Evolutionary conservation across 1,140 invertebrate species (phyloP).

Genomic region (Physella acuta): DNA sequence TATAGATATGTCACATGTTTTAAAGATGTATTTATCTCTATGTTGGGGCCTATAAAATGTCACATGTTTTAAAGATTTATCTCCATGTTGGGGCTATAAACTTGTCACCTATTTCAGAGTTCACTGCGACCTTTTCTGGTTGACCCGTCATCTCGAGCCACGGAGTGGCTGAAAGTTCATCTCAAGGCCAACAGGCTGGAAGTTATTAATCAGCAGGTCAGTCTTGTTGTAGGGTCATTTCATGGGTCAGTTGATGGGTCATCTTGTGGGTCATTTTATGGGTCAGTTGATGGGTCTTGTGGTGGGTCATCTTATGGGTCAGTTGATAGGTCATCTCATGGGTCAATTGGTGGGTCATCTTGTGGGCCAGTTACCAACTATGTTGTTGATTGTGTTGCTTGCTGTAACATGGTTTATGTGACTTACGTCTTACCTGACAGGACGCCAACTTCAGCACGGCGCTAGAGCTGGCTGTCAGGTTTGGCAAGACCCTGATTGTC

Average conservation of each 20-base stretch:
- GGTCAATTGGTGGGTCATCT: no score
- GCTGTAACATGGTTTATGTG: no score
- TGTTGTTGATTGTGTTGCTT: background rate
- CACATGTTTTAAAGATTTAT: no score
- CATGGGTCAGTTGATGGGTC: no score
- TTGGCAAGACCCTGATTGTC: slow-evolving; percentile 89
- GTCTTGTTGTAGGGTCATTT: background rate
- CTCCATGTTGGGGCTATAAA: no score
- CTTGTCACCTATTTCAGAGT: slow-evolving; percentile 60
- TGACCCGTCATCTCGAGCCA: slow-evolving; percentile 84
- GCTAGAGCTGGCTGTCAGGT: slow-evolving; percentile 85
- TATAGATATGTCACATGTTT: no score
- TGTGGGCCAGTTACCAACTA: background rate
- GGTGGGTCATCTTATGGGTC: no score
- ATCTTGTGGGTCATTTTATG: no score
- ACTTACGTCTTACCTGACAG: slow-evolving; percentile 32
- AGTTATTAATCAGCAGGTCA: slow-evolving; percentile 71
- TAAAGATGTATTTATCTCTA: no score
- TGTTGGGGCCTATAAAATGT: no score
- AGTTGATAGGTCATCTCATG: no score
- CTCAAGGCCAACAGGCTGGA: slow-evolving; percentile 72
- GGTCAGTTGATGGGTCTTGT: no score
- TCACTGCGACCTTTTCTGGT: slow-evolving; percentile 74
- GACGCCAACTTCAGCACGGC: slow-evolving; percentile 79
- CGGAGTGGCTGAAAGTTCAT: slow-evolving; percentile 78